Conservation (phyloP, 1,140 invertebrate genomes). For the Ceratina japonica region DNA sequence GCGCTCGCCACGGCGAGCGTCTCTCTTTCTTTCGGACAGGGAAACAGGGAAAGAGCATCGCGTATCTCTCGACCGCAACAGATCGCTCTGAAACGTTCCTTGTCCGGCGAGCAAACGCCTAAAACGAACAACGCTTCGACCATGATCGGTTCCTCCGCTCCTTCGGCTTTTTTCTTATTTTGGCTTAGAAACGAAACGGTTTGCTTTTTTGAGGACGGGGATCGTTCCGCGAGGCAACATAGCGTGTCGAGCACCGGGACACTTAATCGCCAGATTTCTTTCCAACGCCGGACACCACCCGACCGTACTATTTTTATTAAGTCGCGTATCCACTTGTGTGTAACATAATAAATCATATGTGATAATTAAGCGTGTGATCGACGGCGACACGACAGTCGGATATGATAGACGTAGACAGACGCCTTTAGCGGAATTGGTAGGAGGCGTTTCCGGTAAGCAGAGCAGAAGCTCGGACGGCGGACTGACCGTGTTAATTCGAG, state of each 20-base stretch:
- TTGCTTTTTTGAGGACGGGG: conserved; percentile 15
- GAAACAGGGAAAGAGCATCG: neutral
- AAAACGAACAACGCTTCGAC: conserved; percentile 7
- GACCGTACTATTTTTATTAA: neutral
- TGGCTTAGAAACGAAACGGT: conserved; percentile 25
- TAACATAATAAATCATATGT: too few species aligned
- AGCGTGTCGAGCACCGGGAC: conserved; percentile 13
- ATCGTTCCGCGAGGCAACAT: conserved; percentile 19
- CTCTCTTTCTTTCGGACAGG: neutral
- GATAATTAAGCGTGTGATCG: too few species aligned
- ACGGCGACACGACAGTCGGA: too few species aligned
- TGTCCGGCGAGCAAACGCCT: neutral
- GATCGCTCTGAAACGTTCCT: conserved; percentile 31
- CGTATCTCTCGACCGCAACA: conserved; percentile 32
- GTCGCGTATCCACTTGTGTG: too few species aligned
- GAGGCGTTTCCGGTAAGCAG: neutral
- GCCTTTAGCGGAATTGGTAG: neutral
- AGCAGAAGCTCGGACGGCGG: neutral
- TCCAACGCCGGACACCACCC: neutral
- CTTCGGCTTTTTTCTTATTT: neutral
- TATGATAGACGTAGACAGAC: too few species aligned
- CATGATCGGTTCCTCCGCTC: conserved; percentile 27
- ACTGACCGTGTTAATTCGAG: neutral
- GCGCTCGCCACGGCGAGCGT: neutral
- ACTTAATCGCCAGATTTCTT: conserved; percentile 14